These are phyloP conservation scores for Acanthosepion pharaonis DNA, from an alignment of 2,888 invertebrate genomes.

Conservation along the genomic window DNA sequence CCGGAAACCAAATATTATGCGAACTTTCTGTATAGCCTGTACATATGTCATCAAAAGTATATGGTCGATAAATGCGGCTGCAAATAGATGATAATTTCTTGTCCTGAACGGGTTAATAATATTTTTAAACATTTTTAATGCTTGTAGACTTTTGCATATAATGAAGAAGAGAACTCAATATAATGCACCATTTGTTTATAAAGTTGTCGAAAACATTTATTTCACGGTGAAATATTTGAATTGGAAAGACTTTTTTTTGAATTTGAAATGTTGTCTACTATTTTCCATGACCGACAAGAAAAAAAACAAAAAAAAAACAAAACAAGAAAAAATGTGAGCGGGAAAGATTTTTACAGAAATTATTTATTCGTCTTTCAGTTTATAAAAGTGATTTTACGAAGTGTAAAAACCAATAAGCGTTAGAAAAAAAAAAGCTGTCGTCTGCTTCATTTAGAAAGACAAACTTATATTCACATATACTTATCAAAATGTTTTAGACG, in stretches of 20 bases:
- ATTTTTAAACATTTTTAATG: background rate
- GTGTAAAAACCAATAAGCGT: background rate
- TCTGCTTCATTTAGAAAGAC: background rate
- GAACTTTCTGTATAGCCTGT: background rate
- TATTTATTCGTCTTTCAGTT: background rate
- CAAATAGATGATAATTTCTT: background rate
- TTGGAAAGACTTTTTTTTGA: background rate
- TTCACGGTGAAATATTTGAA: background rate
- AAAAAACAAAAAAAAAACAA: background rate
- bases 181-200: background rate
- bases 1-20: background rate
- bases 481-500: background rate
- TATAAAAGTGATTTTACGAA: background rate
- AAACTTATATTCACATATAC: background rate
- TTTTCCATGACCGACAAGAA: background rate
- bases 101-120: conserved; percentile 35
- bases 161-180: background rate
- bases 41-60: background rate
- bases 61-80: too few species aligned
- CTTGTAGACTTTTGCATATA: background rate
- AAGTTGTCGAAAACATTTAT: background rate
- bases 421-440: background rate
- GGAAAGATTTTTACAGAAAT: background rate
- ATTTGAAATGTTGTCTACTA: background rate
- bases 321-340: background rate